phyloP scores from a whole-genome alignment of 2,888 invertebrate genomes.

The Elegia similella region DNA sequence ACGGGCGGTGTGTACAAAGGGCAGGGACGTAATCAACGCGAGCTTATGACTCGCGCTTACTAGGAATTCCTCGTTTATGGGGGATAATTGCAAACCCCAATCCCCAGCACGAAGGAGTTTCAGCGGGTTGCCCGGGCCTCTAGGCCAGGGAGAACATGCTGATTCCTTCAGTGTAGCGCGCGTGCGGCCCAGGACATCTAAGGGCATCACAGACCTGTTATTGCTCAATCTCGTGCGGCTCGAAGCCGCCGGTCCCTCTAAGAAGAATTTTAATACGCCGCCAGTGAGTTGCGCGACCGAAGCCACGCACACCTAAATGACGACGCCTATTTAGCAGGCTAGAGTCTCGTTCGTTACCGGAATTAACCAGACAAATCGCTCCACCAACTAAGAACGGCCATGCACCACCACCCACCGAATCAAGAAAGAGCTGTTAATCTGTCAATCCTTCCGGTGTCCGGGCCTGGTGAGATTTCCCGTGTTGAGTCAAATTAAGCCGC shows the following conservation, averaged over 20 bases:
- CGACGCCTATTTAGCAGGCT: conserved; percentile 79
- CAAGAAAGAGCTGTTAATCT: conserved; percentile 87
- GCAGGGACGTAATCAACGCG: conserved; percentile 85
- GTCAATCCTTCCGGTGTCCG: conserved; percentile 86
- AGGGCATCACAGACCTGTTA: conserved; percentile 84
- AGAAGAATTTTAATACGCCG: conserved; percentile 66
- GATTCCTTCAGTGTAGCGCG: conserved; percentile 84
- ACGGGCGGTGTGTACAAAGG: conserved; percentile 82
- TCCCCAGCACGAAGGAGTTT: conserved; percentile 86
- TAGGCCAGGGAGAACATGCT: conserved; percentile 82
- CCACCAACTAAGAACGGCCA: conserved; percentile 88
- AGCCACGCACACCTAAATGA: conserved; percentile 39
- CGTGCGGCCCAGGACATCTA: conserved; percentile 84
- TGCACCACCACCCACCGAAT: conserved; percentile 86
- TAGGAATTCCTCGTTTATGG: conserved; percentile 63
- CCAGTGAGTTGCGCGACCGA: conserved; percentile 38
- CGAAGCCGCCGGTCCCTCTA: conserved; percentile 83
- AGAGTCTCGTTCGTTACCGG: conserved; percentile 87
- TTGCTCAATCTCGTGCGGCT: conserved; percentile 82
- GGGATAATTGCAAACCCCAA: conserved; percentile 65
- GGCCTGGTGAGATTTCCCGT: conserved; percentile 86
- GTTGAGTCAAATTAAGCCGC: conserved; percentile 88
- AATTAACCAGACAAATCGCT: conserved; percentile 89
- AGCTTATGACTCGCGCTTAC: conserved; percentile 86
- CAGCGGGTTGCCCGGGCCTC: conserved; percentile 85